Evolutionary conservation across 2,888 invertebrate genomes (phyloP).

Genomic region (Helicoverpa assulta): DNA sequence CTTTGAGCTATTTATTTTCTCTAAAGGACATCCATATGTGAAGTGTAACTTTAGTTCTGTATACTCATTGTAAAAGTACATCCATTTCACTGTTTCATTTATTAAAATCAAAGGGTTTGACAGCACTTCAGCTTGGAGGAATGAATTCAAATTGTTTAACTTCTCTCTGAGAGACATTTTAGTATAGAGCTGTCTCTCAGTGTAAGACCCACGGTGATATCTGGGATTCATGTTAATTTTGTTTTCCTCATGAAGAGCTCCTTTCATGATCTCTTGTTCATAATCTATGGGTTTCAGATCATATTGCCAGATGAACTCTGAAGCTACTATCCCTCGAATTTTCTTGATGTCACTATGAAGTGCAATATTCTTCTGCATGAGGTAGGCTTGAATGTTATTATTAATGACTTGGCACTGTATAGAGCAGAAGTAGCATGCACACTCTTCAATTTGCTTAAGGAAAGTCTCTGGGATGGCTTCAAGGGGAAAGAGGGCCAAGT

Average conservation of each 20-base stretch:
- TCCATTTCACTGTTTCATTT: slow-evolving; percentile 77
- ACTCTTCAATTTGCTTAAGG: slow-evolving; percentile 91
- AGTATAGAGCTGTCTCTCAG: slow-evolving; percentile 87
- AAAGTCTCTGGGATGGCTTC: slow-evolving; percentile 91
- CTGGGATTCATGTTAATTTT: slow-evolving; percentile 86
- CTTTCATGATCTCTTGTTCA: slow-evolving; percentile 86
- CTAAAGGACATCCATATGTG: slow-evolving; percentile 87
- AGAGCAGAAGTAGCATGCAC: slow-evolving; percentile 92
- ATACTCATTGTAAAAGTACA: slow-evolving; percentile 67
- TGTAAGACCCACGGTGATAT: slow-evolving; percentile 89
- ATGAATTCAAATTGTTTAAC: slow-evolving; percentile 81
- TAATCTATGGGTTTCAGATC: slow-evolving; percentile 87
- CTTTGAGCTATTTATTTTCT: slow-evolving; percentile 90
- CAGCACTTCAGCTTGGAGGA: slow-evolving; percentile 83
- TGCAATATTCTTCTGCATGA: slow-evolving; percentile 83
- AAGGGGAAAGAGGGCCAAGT: slow-evolving; percentile 90
- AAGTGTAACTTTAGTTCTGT: slow-evolving; percentile 73
- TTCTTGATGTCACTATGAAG: slow-evolving; percentile 83
- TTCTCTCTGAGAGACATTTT: slow-evolving; percentile 86
- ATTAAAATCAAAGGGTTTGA: slow-evolving; percentile 80
- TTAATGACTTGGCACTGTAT: slow-evolving; percentile 92
- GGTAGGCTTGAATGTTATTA: slow-evolving; percentile 91
- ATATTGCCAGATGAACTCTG: slow-evolving; percentile 91
- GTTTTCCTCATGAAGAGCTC: slow-evolving; percentile 82
- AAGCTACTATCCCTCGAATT: slow-evolving; percentile 87